Conservation (phyloP, 2,797 vertebrate genomes). For the Characodon lateralis region DNA sequence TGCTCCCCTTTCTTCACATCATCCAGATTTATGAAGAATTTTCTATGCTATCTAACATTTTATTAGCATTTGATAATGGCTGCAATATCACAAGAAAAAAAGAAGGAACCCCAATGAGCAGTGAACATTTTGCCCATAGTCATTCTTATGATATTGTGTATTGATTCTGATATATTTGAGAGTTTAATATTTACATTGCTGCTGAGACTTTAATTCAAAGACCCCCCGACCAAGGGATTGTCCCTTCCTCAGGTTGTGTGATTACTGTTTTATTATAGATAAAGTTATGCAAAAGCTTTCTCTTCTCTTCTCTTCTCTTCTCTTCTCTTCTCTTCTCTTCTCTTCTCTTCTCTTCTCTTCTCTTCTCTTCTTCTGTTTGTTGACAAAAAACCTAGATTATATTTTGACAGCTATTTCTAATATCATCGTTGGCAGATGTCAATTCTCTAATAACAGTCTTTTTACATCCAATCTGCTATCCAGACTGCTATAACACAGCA, state of each 20-base stretch:
- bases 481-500: conserved; percentile 39
- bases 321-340: too few relatives aligned
- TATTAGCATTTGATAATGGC: conserved; percentile 16
- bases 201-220: neutral
- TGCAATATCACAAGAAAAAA: neutral
- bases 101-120: neutral
- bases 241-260: neutral
- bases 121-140: conserved; percentile 23
- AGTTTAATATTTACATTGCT: conserved; percentile 5
- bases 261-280: neutral
- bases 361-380: neutral
- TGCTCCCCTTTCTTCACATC: neutral
- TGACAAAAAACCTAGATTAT: conserved; percentile 19
- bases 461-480: conserved; percentile 51
- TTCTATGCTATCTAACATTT: neutral
- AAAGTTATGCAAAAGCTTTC: neutral
- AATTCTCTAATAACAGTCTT: conserved; percentile 54
- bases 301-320: too few relatives aligned
- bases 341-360: too few relatives aligned
- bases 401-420: conserved; percentile 46
- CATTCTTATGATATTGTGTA: conserved; percentile 1
- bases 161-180: conserved; percentile 21
- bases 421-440: conserved; percentile 36
- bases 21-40: neutral
- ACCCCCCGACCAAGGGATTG: neutral